Evolutionary conservation across 2,113 vertebrate genomes (phyloP).

Genomic region (Petrocephalus zakoni): DNA sequence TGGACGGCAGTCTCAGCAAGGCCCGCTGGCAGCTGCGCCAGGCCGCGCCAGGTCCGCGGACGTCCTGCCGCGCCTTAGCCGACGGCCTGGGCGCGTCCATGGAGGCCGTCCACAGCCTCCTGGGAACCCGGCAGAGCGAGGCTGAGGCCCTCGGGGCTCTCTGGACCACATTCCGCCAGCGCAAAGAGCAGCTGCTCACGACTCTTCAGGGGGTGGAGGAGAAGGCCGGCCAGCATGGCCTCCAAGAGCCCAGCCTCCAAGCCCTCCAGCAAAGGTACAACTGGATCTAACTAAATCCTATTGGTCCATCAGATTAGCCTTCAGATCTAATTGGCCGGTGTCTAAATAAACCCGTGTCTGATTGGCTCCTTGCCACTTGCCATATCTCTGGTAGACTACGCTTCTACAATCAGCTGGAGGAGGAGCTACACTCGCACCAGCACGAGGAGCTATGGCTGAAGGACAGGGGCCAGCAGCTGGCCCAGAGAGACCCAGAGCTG

Average conservation of each 20-base stretch:
- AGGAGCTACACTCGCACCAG: conserved; percentile 82
- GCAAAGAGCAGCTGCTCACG: conserved; percentile 75
- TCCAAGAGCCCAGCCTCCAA: conserved; percentile 71
- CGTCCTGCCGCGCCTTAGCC: conserved; percentile 71
- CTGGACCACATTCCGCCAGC: conserved; percentile 70
- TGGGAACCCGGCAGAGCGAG: conserved; percentile 89
- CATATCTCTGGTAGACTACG: conserved; percentile 69
- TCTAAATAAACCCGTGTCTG: neutral
- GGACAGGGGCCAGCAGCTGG: conserved; percentile 84
- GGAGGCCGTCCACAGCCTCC: conserved; percentile 73
- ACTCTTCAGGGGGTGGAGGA: conserved; percentile 77
- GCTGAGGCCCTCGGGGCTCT: conserved; percentile 74
- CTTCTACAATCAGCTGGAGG: conserved; percentile 82
- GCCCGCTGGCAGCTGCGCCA: conserved; percentile 76
- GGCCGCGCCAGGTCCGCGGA: conserved; percentile 59
- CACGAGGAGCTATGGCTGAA: conserved; percentile 85
- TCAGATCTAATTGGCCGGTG: neutral
- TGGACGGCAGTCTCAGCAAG: conserved; percentile 76
- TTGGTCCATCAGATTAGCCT: conserved; percentile 8
- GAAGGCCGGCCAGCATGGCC: conserved; percentile 59
- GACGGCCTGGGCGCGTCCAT: conserved; percentile 67
- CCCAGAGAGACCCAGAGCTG: conserved; percentile 72
- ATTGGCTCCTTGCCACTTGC: conserved; percentile 1
- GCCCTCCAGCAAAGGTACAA: conserved; percentile 83
- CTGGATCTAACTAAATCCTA: neutral